Evolutionary conservation across 2,888 invertebrate genomes (phyloP).

Genomic region (Scaptomyza reducta): DNA sequence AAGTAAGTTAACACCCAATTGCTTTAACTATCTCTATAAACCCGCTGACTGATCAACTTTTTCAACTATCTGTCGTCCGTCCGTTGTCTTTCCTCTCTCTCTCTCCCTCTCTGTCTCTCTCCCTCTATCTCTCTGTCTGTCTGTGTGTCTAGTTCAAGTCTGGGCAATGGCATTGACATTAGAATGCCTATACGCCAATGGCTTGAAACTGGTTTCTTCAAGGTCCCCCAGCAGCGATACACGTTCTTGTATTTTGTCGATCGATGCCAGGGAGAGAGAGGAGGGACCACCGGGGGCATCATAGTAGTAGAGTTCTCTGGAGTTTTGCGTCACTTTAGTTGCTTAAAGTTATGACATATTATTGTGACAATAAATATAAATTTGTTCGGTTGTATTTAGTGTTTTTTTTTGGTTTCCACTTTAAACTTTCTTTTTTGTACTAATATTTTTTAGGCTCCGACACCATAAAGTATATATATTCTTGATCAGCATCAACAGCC

Average conservation of each 20-base stretch:
- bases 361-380: no score
- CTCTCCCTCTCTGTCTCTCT: neutral
- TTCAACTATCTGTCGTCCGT: neutral
- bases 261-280: constrained; percentile 1
- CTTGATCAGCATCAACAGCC: no score
- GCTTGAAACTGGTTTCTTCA: constrained; percentile 83
- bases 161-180: constrained; percentile 84
- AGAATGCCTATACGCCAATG: constrained; percentile 69
- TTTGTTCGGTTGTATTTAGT: no score
- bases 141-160: constrained; percentile 50
- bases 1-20: constrained; percentile 88
- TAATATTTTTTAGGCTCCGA: no score
- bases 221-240: constrained; percentile 69
- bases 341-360: neutral
- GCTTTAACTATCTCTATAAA: neutral
- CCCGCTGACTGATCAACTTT: constrained; percentile 36
- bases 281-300: neutral
- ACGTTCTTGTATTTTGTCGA: constrained; percentile 26
- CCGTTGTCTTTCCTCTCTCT: constrained; percentile 6
- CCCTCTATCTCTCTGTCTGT: no score
- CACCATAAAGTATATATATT: no score
- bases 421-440: no score
- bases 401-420: no score
- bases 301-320: neutral
- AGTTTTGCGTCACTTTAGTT: no score